A percentile compares a stretch with the other conserved stretches of the same genome.
Evolutionary conservation across 2,888 invertebrate species (phyloP).

Genomic region (Diachrysia chrysitis): DNA sequence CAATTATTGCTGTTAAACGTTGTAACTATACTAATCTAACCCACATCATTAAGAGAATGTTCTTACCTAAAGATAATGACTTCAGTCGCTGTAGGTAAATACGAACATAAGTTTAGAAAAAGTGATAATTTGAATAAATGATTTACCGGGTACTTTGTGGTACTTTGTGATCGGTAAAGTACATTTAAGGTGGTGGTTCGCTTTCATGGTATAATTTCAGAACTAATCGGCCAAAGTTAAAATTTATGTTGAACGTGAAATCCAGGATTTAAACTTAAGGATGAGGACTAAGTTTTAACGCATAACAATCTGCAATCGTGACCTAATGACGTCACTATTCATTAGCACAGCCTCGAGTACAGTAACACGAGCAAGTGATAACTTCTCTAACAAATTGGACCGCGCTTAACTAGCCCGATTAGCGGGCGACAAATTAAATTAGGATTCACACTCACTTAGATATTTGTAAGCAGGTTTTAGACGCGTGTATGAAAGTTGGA

Average conservation of each 20-base stretch:
- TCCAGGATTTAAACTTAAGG: background rate
- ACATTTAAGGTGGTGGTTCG: background rate
- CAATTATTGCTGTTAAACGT: background rate
- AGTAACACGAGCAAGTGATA: constrained; percentile 45
- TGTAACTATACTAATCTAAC: background rate
- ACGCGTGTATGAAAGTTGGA: constrained; percentile 27
- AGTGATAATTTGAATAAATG: constrained; percentile 1
- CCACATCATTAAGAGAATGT: background rate
- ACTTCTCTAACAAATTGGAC: constrained; percentile 43
- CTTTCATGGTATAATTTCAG: background rate
- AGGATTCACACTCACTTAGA: constrained; percentile 28
- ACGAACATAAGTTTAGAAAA: background rate
- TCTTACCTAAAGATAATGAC: background rate
- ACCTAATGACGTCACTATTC: constrained; percentile 32
- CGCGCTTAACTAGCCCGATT: constrained; percentile 40
- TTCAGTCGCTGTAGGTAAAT: background rate
- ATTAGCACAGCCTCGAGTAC: constrained; percentile 22
- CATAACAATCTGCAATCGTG: constrained; percentile 23
- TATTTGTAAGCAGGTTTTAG: constrained; percentile 32
- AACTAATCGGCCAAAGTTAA: background rate
- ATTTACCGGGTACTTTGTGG: background rate
- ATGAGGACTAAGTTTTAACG: background rate
- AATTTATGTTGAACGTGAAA: background rate
- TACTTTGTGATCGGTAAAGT: no score
- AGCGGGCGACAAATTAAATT: constrained; percentile 37